phyloP scores from a whole-genome alignment of 2,797 vertebrate species.

The Holocentrus rufus region DNA sequence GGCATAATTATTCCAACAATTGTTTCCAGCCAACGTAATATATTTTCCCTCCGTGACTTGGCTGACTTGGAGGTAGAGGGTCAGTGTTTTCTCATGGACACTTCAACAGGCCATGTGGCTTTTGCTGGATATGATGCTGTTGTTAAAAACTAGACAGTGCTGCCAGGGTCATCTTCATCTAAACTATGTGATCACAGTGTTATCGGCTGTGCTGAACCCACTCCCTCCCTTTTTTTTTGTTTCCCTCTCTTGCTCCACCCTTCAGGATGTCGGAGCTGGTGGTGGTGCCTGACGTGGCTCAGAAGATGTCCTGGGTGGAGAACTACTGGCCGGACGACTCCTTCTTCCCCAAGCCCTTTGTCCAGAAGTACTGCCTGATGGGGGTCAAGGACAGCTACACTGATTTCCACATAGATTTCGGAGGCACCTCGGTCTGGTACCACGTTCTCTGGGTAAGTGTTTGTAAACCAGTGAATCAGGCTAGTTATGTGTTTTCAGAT shows the following conservation, averaged over 20 bases:
- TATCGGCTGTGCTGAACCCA: too few relatives aligned
- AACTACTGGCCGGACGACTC: conserved; percentile 99
- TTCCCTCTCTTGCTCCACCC: neutral
- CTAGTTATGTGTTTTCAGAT: neutral
- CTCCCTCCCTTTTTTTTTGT: too few relatives aligned
- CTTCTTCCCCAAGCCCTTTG: conserved; percentile 98
- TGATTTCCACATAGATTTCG: conserved; percentile 99
- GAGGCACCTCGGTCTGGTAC: conserved; percentile 99
- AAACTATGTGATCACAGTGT: too few relatives aligned
- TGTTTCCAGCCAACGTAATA: neutral
- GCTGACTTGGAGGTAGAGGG: too few relatives aligned
- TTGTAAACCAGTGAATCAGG: neutral
- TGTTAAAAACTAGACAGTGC: too few relatives aligned
- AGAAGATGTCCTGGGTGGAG: conserved; percentile 99
- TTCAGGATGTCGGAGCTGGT: conserved; percentile 96
- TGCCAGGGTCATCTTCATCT: too few relatives aligned
- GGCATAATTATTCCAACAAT: neutral
- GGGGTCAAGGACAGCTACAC: conserved; percentile 98
- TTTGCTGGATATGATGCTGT: too few relatives aligned
- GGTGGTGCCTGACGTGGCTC: conserved; percentile 95
- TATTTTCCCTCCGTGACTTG: too few relatives aligned
- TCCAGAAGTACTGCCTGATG: conserved; percentile 99
- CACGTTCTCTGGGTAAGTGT: conserved; percentile 97
- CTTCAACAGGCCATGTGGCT: too few relatives aligned
- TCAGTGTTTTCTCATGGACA: too few relatives aligned